Conservation (phyloP, 1,140 invertebrate species). For the Formica selysi region DNA sequence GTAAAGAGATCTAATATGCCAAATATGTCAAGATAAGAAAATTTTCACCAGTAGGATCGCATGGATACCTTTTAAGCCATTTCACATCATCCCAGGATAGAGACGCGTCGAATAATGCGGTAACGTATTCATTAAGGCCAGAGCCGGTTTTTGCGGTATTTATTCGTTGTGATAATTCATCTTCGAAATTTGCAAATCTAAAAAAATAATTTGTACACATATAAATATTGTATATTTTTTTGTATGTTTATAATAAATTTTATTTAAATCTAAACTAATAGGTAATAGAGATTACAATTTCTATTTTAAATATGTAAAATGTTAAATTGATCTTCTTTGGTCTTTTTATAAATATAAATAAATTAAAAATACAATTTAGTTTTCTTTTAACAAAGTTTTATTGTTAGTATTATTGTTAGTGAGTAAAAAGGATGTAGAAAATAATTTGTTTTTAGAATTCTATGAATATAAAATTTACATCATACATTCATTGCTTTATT, state of each 20-base stretch:
- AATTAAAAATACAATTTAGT: not conserved
- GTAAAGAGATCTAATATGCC: not conserved
- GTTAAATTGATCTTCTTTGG: not conserved
- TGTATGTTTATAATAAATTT: conserved; percentile 30
- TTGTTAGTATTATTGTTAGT: not conserved
- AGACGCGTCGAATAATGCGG: conserved; percentile 91
- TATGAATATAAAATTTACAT: not conserved
- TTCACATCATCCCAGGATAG: conserved; percentile 94
- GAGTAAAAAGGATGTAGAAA: not conserved
- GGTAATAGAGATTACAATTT: not conserved
- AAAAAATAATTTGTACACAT: conserved; percentile 56
- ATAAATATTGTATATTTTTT: not conserved
- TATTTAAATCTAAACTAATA: not conserved
- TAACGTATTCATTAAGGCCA: conserved; percentile 92
- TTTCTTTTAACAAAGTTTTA: not conserved
- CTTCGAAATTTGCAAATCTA: conserved; percentile 92
- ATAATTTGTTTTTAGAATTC: not conserved
- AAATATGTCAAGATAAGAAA: conserved; percentile 42
- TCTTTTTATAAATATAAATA: not conserved
- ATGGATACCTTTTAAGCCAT: conserved; percentile 92
- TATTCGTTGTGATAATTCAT: conserved; percentile 87
- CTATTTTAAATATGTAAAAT: not conserved
- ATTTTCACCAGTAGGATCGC: conserved; percentile 11
- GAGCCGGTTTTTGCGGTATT: conserved; percentile 87
- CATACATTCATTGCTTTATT: not conserved